Evolutionary conservation across 2,113 vertebrate genomes (phyloP).

Genomic region (Rhinolophus ferrumequinum): DNA sequence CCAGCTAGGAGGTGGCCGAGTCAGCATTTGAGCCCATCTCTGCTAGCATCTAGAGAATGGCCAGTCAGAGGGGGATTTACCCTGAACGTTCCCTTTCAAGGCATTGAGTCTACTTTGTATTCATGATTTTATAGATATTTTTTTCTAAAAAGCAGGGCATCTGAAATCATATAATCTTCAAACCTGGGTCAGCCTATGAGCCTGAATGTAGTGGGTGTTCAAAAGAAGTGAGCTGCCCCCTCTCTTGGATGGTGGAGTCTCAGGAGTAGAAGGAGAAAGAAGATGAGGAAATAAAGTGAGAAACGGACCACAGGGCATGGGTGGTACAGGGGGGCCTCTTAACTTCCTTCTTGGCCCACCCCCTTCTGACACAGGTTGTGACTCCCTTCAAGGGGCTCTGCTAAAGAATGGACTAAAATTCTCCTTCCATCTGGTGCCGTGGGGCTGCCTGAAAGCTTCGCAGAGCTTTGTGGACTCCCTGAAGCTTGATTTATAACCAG

Average conservation of each 20-base stretch:
- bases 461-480: background rate
- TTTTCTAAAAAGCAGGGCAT: background rate
- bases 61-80: background rate
- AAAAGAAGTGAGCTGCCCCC: background rate
- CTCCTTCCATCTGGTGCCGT: background rate
- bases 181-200: background rate
- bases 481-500: conserved; percentile 80
- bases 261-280: background rate
- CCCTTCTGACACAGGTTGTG: background rate
- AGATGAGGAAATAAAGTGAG: background rate
- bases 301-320: fast-evolving
- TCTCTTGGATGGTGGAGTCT: background rate
- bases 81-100: background rate
- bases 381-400: background rate
- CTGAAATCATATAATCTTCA: background rate
- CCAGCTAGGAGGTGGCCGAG: background rate
- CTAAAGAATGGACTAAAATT: background rate
- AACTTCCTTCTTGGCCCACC: background rate
- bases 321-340: background rate
- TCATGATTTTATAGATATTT: background rate
- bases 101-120: background rate
- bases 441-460: background rate
- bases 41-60: background rate
- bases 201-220: background rate
- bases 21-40: background rate